These are phyloP conservation scores for Seira musarum DNA, from an alignment of 2,888 invertebrate species.

Conservation along the genomic window DNA sequence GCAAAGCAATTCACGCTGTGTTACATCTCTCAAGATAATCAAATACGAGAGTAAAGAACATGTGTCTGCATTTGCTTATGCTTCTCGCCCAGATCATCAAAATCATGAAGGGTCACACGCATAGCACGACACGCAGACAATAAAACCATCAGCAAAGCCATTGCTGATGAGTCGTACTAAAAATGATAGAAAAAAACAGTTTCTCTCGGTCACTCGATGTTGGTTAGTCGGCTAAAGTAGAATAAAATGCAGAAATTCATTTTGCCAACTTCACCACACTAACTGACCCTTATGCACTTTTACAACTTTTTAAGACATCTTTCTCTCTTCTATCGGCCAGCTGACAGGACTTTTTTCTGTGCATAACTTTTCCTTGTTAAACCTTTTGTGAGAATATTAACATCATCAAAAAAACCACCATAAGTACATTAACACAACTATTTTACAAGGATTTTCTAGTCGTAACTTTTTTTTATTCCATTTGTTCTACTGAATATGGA, in stretches of 20 bases:
- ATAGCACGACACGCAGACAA: constrained; percentile 60
- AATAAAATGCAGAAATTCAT: too few species aligned
- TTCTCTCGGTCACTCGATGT: constrained; percentile 62
- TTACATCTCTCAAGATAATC: constrained; percentile 24
- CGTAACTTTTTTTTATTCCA: too few species aligned
- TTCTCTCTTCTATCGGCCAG: constrained; percentile 18
- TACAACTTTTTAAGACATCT: constrained; percentile 30
- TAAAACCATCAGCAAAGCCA: constrained; percentile 50
- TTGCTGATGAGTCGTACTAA: constrained; percentile 5
- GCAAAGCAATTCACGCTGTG: constrained; percentile 30
- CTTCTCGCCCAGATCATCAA: constrained; percentile 18
- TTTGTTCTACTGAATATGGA: too few species aligned
- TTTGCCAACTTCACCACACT: too few species aligned
- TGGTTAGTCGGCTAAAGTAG: constrained; percentile 46
- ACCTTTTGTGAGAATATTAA: neutral
- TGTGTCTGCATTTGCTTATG: neutral
- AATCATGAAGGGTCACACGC: constrained; percentile 62
- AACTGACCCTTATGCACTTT: constrained; percentile 33
- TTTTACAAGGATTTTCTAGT: too few species aligned
- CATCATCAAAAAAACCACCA: neutral
- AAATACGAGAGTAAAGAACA: neutral
- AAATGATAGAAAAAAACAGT: constrained; percentile 58
- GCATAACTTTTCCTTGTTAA: constrained; percentile 11
- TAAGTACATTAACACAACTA: neutral
- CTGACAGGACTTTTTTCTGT: too few species aligned